phyloP scores from a whole-genome alignment of 1,140 invertebrate genomes.

The Orius laevigatus region DNA sequence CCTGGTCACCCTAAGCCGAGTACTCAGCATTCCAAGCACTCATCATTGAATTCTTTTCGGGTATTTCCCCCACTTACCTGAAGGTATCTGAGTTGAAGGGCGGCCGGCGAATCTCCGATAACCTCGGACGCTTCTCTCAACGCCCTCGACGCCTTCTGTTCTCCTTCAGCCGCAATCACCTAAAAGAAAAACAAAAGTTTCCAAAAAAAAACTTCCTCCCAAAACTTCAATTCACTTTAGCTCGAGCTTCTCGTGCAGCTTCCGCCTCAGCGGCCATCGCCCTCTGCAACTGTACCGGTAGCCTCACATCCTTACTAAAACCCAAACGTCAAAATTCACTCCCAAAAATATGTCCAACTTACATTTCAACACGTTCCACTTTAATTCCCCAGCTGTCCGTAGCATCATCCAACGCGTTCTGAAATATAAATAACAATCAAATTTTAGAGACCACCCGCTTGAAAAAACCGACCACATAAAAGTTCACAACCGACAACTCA shows the following conservation, averaged over 20 bases:
- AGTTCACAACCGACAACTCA: no score
- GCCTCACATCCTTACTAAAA: conserved; percentile 70
- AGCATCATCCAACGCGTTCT: conserved; percentile 59
- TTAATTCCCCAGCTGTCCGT: conserved; percentile 96
- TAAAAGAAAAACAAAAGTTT: conserved; percentile 31
- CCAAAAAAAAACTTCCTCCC: no score
- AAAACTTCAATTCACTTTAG: no score
- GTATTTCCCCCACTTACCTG: no score
- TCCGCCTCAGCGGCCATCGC: conserved; percentile 81
- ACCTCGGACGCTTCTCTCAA: conserved; percentile 82
- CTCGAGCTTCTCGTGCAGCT: conserved; percentile 55
- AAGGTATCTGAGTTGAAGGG: conserved; percentile 48
- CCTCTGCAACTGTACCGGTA: conserved; percentile 67
- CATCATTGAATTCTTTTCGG: no score
- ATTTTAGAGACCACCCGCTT: no score
- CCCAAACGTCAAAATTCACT: conserved; percentile 7
- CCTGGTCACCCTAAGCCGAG: no score
- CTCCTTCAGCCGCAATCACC: conserved; percentile 67
- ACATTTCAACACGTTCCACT: conserved; percentile 92
- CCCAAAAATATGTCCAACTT: conserved; percentile 27
- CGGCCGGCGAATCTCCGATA: conserved; percentile 67
- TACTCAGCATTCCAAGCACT: no score
- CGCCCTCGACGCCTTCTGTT: conserved; percentile 73
- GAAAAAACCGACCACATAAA: no score
- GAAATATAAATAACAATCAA: conserved; percentile 12